Conservation (phyloP, 1,140 invertebrate genomes). For the Zophobas atratus region DNA sequence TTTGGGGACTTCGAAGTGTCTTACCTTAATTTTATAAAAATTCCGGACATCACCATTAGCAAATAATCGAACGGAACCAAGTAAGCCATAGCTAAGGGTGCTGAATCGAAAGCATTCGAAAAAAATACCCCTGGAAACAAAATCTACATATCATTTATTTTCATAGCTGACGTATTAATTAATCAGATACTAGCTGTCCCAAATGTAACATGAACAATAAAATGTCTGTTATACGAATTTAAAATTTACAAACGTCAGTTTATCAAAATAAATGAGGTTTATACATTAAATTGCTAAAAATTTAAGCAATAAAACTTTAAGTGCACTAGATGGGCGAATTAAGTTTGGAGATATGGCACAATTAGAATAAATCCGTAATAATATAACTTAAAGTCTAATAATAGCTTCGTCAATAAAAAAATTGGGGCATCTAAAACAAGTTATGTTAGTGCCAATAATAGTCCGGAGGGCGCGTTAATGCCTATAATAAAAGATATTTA, state of each 20-base stretch:
- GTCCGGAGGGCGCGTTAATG: too few relatives aligned
- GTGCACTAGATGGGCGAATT: background rate
- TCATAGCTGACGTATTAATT: background rate
- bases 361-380: slow-evolving; percentile 1
- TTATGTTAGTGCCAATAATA: background rate
- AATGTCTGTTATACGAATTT: too few relatives aligned
- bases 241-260: too few relatives aligned
- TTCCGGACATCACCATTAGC: slow-evolving; percentile 89
- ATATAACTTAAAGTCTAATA: background rate
- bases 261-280: too few relatives aligned
- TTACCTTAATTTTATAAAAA: slow-evolving; percentile 88
- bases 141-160: slow-evolving; percentile 3
- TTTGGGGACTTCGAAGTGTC: too few relatives aligned
- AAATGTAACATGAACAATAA: too few relatives aligned
- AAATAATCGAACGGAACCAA: slow-evolving; percentile 90
- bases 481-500: background rate
- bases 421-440: slow-evolving; percentile 1
- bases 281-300: too few relatives aligned
- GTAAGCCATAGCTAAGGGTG: slow-evolving; percentile 85
- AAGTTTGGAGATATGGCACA: background rate
- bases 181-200: too few relatives aligned
- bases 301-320: background rate
- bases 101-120: slow-evolving; percentile 85
- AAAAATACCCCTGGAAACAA: slow-evolving; percentile 84
- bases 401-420: background rate